A percentile compares a stretch with the other conserved stretches of the same genome.
Evolutionary conservation across 2,888 invertebrate species (phyloP).

Genomic region (Colletes collaris): DNA sequence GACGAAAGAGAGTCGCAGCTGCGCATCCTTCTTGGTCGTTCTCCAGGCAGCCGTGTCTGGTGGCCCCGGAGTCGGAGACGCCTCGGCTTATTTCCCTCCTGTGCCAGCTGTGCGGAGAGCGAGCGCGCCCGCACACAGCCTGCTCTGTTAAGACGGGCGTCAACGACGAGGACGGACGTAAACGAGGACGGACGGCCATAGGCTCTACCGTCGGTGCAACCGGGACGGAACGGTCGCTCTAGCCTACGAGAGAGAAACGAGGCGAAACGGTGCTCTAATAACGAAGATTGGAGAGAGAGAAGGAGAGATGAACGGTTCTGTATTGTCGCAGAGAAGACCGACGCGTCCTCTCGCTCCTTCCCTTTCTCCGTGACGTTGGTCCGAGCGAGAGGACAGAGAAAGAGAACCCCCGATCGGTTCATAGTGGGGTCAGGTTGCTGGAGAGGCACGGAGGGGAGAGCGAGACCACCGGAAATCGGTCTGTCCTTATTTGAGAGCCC

Average conservation of each 20-base stretch:
- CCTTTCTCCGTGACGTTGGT: slow-evolving; percentile 20
- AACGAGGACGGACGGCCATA: slow-evolving; percentile 21
- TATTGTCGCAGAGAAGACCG: slow-evolving; percentile 34
- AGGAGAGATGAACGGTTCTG: slow-evolving; percentile 22
- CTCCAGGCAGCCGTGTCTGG: slow-evolving; percentile 67
- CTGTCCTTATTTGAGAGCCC: slow-evolving; percentile 73
- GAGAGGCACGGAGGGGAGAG: slow-evolving; percentile 31
- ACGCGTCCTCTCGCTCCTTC: slow-evolving; percentile 13
- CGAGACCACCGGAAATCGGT: slow-evolving; percentile 76
- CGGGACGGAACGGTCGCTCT: slow-evolving; percentile 27
- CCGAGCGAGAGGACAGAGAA: slow-evolving; percentile 23
- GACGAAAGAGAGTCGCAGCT: slow-evolving; percentile 58
- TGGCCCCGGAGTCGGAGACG: slow-evolving; percentile 62
- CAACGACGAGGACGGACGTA: slow-evolving; percentile 4
- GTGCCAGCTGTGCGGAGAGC: slow-evolving; percentile 71
- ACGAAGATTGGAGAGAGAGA: slow-evolving; percentile 33
- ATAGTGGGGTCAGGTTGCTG: slow-evolving; percentile 62
- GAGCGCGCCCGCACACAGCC: slow-evolving; percentile 57
- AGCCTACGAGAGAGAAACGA: slow-evolving; percentile 29
- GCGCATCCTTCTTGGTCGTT: slow-evolving; percentile 69
- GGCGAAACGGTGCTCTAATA: slow-evolving; percentile 44
- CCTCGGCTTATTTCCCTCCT: slow-evolving; percentile 70
- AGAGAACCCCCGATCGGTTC: slow-evolving; percentile 43
- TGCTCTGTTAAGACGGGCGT: slow-evolving; percentile 34
- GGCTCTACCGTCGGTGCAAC: slow-evolving; percentile 3